phyloP scores from a whole-genome alignment of 2,797 vertebrate genomes.

The Triplophysa bombifrons region DNA sequence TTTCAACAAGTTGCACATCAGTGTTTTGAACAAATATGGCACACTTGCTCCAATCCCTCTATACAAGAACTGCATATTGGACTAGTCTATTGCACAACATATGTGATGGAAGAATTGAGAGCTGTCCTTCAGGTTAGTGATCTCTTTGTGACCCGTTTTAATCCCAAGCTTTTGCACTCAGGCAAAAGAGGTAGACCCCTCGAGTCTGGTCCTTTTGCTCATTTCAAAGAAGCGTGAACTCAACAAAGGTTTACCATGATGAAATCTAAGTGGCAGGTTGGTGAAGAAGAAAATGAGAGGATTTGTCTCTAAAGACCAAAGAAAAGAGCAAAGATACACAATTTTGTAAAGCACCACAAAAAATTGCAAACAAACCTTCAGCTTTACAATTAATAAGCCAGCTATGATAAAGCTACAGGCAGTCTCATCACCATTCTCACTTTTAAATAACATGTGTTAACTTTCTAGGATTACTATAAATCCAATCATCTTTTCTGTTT shows the following conservation, averaged over 20 bases:
- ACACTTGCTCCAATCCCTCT: constrained; percentile 6
- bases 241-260: constrained; percentile 92
- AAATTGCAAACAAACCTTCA: not conserved
- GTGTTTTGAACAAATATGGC: constrained; percentile 26
- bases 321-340: constrained; percentile 51
- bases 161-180: constrained; percentile 63
- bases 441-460: constrained; percentile 74
- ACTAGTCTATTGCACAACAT: constrained; percentile 4
- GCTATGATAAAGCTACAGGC: constrained; percentile 27
- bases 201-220: constrained; percentile 87
- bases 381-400: constrained; percentile 22
- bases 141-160: constrained; percentile 76
- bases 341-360: not conserved
- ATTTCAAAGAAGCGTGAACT: constrained; percentile 97
- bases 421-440: constrained; percentile 65
- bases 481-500: constrained; percentile 79
- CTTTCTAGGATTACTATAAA: constrained; percentile 79
- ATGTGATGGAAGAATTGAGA: constrained; percentile 8
- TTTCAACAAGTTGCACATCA: constrained; percentile 7
- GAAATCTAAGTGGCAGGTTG: constrained; percentile 97
- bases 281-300: constrained; percentile 76
- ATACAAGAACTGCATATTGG: constrained; percentile 1
- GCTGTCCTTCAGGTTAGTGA: constrained; percentile 54
- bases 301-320: constrained; percentile 78
- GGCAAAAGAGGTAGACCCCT: constrained; percentile 48